Evolutionary conservation across 2,797 vertebrate genomes (phyloP), one percentile per base, ranked within the genome.

Genomic region (Lepilemur septentrionalis): DNA sequence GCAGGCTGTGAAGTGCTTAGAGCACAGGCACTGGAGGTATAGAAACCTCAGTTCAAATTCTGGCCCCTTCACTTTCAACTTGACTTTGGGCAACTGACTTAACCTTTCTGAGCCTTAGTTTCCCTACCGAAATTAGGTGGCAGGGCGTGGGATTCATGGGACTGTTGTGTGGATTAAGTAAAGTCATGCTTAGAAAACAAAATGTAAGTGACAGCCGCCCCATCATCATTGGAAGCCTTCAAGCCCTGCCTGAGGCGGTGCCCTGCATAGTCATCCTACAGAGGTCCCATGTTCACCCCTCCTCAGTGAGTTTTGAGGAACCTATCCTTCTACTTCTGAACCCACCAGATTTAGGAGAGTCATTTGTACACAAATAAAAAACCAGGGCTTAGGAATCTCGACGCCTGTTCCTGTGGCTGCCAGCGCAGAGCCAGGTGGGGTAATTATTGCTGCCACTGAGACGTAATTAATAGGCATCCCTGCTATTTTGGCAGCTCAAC

Each of bases 381-480:
- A 75, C 69, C 2, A 0, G 78, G 30, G 73, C 52, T 83, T 82
- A 57, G 46, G 93, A 97, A 73, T 72, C 86, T 69, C 0, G 3
- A 73, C 0, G 59, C 81, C 92, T 82, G 50, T 35, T 83, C 72
- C 67, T 23, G 43, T 59, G 86, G 94, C 82, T 4, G 5, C 89
- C 73, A 70, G 76, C 75, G 75, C 91, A 70, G 82, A 86, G 59
- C 93, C 91, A 75, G 87, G 67, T 48, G 6, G 91, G 93, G 69
- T 97, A 94, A 97, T 97, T 96, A 96, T 6, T 50, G 38, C 80
- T 84, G 89, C 2, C 61, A 84, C 72, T 8, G 52, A 63, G 43
- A 72, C 41, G 0, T 96, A 97, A 95, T 97, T 97, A 97, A 97
- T 92, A 94, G 96, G 97, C 94, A 97, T 94, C 95, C 65, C n/a